Evolutionary conservation across 2,113 vertebrate genomes (phyloP), one percentile per base, ranked within the genome.

Genomic region (Nibea albiflora): DNA sequence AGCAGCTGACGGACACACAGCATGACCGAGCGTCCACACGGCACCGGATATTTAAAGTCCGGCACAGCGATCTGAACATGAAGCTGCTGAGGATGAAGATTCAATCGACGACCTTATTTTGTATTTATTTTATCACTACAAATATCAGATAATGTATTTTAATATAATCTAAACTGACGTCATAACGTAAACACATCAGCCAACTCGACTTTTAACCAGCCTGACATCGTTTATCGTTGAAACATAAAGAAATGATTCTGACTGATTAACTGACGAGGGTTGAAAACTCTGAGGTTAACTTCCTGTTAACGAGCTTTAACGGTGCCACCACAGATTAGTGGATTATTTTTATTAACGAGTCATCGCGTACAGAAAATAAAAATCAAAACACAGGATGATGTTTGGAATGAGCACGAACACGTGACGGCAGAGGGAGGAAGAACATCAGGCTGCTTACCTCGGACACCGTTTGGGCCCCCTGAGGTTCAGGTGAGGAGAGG

Each of bases 381-480:
- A 53, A 31, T 31, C 24, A 26, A 22, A 22, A 76, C 16, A 57
- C 5, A 76, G 0, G 10, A 24, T 24, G 35, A 70, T 44, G 4
- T 7, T 4, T 70, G 16, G 4, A 72, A 77, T 39, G 9, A 39
- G 5, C 0, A 3, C 4, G 31, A 31, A 11, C 11, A 11, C 9
- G 42, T 74, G 9, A 17, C 15, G 49, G 60, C 73, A 68, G 67
- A 28, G 19, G 60, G 49, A 68, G 17, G 22, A 42, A n/a, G 68
- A 67, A 49, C 52, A 31, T 63, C 19, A 10, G 82, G 68, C 66
- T 57, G 28, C 95, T 95, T 94, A 95, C 95, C 95, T 95, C 94
- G 0, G 92, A 93, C 84, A 94, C 91, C 6, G 94, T 91, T 65
- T 94, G 93, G 73, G 89, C 91, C 87, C 88, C 94, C 94, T 95